Percentiles rank a stretch among this genome's conserved stretches.
Conservation (phyloP, 2,888 invertebrate species). For the Gerosis bhagava region DNA sequence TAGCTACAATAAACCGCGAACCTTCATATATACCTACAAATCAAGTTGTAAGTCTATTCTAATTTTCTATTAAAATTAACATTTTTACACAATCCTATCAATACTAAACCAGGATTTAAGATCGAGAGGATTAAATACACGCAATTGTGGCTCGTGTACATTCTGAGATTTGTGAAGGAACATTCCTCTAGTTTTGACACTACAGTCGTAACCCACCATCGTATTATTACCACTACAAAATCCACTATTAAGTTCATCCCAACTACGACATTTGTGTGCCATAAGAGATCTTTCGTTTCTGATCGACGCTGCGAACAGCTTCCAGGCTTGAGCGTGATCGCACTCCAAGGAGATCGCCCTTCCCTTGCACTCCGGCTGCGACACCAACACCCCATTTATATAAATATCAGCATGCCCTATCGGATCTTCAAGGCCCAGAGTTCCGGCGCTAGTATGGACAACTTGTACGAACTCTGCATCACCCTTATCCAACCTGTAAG, state of each 20-base stretch:
- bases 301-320: conserved; percentile 54
- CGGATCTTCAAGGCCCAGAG: conserved; percentile 60
- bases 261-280: conserved; percentile 49
- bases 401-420: conserved; percentile 66
- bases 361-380: conserved; percentile 60
- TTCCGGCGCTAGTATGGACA: conserved; percentile 63
- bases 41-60: too few relatives aligned
- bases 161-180: conserved; percentile 54
- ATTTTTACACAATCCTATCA: too few relatives aligned
- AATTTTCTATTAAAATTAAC: too few relatives aligned
- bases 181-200: conserved; percentile 45
- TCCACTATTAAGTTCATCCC: conserved; percentile 49
- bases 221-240: conserved; percentile 51
- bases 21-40: too few relatives aligned
- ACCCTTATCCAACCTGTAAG: conserved; percentile 45
- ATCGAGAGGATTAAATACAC: conserved; percentile 50
- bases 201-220: conserved; percentile 53
- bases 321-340: conserved; percentile 67
- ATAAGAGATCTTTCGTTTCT: conserved; percentile 40
- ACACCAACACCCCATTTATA: conserved; percentile 59
- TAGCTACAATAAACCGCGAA: too few relatives aligned
- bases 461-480: conserved; percentile 68
- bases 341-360: conserved; percentile 58
- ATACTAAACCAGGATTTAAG: conserved; percentile 38
- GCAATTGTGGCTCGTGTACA: conserved; percentile 32